Evolutionary conservation across 2,888 invertebrate species (phyloP), one percentile per base, ranked within the genome.

Genomic region (Eurytoma adleriae): DNA sequence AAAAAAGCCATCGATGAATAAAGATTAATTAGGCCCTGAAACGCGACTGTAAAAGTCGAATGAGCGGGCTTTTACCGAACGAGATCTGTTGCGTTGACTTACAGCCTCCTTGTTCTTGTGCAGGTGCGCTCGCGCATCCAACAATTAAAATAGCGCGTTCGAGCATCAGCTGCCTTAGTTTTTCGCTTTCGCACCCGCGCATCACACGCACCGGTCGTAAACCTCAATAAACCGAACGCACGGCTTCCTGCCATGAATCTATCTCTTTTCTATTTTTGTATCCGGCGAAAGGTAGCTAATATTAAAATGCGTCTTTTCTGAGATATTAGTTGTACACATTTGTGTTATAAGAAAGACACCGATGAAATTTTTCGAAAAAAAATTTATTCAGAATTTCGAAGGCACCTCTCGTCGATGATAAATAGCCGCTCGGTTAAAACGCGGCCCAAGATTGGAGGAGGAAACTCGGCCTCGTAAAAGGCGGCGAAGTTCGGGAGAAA

Each of bases 391-490:
- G 20, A 20, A 57, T 20, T 20, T n/a, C 12, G 18, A 18, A 56
- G 12, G 71, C 64, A 52, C 27, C 48, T n/a, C 59, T 20, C 50
- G 64, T 5, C 18, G 81, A 81, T 81, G 79, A 80, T 79, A 82
- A 79, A 73, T 68, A 67, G 77, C 64, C 48, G 52, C 52, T 16
- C 27, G 62, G 67, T 50, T 66, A 30, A 71, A 78, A 78, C 75
- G 54, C 67, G 67, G 59, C 50, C 56, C 71, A 50, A 78, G 57
- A 75, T 81, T 75, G 67, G 70, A 78, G 78, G 71, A 72, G 80
- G 80, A 80, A 80, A 80, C 80, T 77, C 73, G 59, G 71, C 67
- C 74, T 59, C 78, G n/a, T 50, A 64, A 73, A 80, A 78, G 52
- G 61, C 59, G 59, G 20, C 48, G 7, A 30, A 75, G 52, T 24